Conservation (phyloP, 2,888 invertebrate species). For the Spicauda simplicius region DNA sequence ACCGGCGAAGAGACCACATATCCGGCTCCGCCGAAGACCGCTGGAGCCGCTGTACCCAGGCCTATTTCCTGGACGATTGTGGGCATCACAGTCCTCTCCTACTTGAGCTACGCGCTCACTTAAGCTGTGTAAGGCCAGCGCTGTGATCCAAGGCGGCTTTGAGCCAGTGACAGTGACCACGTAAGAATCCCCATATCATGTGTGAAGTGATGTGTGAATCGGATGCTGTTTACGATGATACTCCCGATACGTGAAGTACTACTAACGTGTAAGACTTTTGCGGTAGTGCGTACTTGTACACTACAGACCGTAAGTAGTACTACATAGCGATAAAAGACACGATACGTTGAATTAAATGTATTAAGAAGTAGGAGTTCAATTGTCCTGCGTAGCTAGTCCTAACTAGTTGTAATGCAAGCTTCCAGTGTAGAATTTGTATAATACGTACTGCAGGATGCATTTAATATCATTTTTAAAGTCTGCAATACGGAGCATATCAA, state of each 20-base stretch:
- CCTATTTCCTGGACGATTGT: constrained; percentile 49
- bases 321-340: constrained; percentile 39
- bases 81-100: constrained; percentile 47
- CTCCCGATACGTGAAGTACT: constrained; percentile 43
- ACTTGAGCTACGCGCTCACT: constrained; percentile 49
- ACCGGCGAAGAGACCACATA: constrained; percentile 57
- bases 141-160: constrained; percentile 45
- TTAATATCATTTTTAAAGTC: constrained; percentile 58
- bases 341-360: constrained; percentile 21
- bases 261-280: constrained; percentile 27
- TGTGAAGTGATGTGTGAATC: constrained; percentile 51
- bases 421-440: constrained; percentile 40
- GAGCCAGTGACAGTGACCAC: constrained; percentile 46
- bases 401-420: constrained; percentile 50
- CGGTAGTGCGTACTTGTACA: constrained; percentile 8
- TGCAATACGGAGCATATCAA: constrained; percentile 76
- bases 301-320: neutral
- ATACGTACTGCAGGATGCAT: constrained; percentile 47
- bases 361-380: constrained; percentile 22
- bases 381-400: constrained; percentile 57
- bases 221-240: constrained; percentile 3
- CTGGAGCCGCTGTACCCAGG: constrained; percentile 49
- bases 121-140: constrained; percentile 46
- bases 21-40: constrained; percentile 62
- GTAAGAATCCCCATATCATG: constrained; percentile 65